Percentiles rank a stretch among this genome's conserved stretches.
Conservation (phyloP, 64 coral and sea anemone genomes). For the Cladopsammia gracilis region DNA sequence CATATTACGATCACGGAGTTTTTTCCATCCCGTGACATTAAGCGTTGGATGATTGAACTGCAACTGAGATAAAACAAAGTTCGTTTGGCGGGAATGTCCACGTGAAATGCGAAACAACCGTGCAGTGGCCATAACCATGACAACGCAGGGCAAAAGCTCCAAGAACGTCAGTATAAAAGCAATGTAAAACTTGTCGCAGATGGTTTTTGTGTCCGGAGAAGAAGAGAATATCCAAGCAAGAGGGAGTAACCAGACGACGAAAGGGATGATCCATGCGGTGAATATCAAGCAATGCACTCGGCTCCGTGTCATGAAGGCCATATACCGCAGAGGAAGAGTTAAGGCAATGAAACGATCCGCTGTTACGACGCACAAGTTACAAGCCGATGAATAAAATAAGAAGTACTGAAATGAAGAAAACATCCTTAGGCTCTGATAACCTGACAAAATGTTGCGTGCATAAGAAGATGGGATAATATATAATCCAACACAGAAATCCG, state of each 20-base stretch:
- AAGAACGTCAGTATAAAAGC: constrained; percentile 9
- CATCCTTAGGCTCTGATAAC: neutral
- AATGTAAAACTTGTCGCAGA: neutral
- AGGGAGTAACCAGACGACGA: neutral
- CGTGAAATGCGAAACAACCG: neutral
- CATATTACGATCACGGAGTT: neutral
- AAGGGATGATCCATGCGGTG: neutral
- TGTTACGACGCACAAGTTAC: constrained; percentile 10
- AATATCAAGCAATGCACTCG: constrained; percentile 5
- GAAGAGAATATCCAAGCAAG: constrained; percentile 1
- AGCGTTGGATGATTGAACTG: neutral
- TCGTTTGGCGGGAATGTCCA: neutral
- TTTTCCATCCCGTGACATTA: neutral
- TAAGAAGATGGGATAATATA: neutral
- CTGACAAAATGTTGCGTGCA: neutral
- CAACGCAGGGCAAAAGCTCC: neutral
- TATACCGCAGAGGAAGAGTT: neutral
- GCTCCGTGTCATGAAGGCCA: neutral
- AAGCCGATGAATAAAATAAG: constrained; percentile 4
- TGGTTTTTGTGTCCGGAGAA: neutral
- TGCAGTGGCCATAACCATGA: neutral
- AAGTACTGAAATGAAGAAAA: constrained; percentile 7
- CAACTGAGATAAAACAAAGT: neutral
- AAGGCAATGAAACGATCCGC: constrained; percentile 22
- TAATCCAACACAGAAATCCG: constrained; percentile 9